phyloP scores from a whole-genome alignment of 2,113 vertebrate species.

The Vidua macroura region DNA sequence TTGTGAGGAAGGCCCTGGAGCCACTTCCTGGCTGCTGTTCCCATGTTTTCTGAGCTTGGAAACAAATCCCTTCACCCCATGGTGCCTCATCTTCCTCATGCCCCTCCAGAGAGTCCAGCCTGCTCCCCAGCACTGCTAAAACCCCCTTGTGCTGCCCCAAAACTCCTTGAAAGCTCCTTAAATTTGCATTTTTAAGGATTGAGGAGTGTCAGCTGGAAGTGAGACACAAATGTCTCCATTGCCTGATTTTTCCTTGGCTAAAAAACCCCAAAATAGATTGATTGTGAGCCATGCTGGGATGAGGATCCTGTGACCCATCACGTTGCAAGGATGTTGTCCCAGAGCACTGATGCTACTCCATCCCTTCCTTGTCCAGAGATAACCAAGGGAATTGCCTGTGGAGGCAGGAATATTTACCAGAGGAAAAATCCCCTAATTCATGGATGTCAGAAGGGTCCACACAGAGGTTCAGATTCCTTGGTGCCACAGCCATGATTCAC shows the following conservation, averaged over 20 bases:
- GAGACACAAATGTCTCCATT: not conserved
- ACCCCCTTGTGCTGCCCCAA: not conserved
- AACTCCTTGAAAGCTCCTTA: not conserved
- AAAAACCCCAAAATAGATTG: not conserved
- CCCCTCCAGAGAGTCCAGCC: not conserved
- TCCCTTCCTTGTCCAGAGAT: not conserved
- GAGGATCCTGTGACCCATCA: not conserved
- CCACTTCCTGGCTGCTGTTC: not conserved
- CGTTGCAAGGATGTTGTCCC: not conserved
- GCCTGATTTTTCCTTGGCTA: not conserved
- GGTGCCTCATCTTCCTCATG: not conserved
- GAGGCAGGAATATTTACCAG: not conserved
- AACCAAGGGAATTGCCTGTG: not conserved
- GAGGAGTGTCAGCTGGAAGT: not conserved
- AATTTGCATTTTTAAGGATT: not conserved
- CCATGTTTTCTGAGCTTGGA: not conserved
- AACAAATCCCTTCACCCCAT: not conserved
- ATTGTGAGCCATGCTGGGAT: not conserved
- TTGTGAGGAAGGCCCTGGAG: not conserved
- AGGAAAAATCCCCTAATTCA: not conserved
- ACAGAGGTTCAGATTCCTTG: not conserved
- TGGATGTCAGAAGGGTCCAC: not conserved
- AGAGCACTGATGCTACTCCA: not conserved
- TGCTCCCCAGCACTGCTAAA: fast-evolving
- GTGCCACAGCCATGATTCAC: not conserved